Percentiles rank a stretch among this genome's conserved stretches.
These are phyloP conservation scores for Mergus octosetaceus DNA, from an alignment of 2,797 vertebrate species.

Conservation along the genomic window DNA sequence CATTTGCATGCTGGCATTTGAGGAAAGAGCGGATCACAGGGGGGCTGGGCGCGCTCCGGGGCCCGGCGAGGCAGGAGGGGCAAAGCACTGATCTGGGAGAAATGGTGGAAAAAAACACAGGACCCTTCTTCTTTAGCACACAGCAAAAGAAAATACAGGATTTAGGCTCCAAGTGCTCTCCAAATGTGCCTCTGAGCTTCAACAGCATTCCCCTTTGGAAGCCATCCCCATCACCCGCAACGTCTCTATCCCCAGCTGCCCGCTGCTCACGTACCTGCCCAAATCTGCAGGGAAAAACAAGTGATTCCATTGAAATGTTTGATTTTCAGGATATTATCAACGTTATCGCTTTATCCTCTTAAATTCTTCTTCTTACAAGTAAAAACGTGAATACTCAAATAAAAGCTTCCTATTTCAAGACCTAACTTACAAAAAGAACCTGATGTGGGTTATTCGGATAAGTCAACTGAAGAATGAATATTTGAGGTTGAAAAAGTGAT, in stretches of 20 bases:
- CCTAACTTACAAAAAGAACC: neutral
- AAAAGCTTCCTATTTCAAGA: neutral
- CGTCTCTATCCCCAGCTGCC: accelerated
- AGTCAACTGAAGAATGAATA: neutral
- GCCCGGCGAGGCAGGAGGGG: neutral
- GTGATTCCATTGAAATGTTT: neutral
- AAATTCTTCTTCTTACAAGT: neutral
- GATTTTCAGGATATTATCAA: neutral
- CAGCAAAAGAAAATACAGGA: neutral
- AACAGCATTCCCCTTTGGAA: neutral
- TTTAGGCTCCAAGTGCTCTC: neutral
- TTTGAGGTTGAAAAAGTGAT: neutral
- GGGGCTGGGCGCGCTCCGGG: neutral
- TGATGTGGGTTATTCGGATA: neutral
- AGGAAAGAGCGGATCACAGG: neutral
- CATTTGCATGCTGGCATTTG: slow-evolving; percentile 61
- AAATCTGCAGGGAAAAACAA: neutral
- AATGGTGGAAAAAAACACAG: neutral
- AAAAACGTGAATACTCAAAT: neutral
- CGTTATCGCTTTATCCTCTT: neutral
- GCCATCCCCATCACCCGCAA: accelerated
- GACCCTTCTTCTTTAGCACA: neutral
- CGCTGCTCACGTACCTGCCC: neutral
- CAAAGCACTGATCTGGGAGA: neutral
- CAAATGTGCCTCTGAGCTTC: neutral